These are phyloP conservation scores for Ovis canadensis DNA, from an alignment of 2,113 vertebrate genomes.

Conservation along the genomic window DNA sequence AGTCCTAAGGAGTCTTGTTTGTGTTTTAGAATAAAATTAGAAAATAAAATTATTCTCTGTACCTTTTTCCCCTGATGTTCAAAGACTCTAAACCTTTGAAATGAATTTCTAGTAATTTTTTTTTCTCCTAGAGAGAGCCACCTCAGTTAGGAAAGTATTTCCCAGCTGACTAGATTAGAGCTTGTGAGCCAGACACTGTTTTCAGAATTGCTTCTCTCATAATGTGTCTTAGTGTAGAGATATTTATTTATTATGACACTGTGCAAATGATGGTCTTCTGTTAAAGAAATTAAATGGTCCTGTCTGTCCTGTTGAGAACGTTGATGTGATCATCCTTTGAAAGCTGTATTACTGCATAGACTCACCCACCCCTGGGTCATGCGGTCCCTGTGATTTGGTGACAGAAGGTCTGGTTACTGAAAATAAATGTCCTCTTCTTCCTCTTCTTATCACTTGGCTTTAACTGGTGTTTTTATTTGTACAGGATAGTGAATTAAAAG, in stretches of 20 bases:
- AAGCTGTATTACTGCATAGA: neutral
- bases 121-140: slow-evolving; percentile 3
- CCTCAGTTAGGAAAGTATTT: neutral
- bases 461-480: slow-evolving; percentile 55
- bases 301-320: neutral
- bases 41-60: slow-evolving; percentile 51
- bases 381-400: neutral
- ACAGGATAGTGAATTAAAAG: neutral
- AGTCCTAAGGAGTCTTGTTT: slow-evolving; percentile 45
- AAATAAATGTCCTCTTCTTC: slow-evolving; percentile 21
- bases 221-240: neutral
- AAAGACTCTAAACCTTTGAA: slow-evolving; percentile 26
- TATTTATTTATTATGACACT: slow-evolving; percentile 57
- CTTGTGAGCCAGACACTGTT: neutral
- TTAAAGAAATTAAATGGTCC: slow-evolving; percentile 10
- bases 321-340: neutral
- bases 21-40: slow-evolving; percentile 50
- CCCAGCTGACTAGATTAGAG: slow-evolving; percentile 15
- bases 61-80: slow-evolving; percentile 39
- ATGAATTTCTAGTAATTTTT: slow-evolving; percentile 3
- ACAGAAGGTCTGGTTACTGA: neutral
- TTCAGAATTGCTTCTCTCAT: neutral
- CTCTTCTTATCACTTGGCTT: neutral
- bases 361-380: neutral
- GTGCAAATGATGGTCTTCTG: slow-evolving; percentile 18